Evolutionary conservation across 2,113 vertebrate genomes (phyloP), one percentile per base, ranked within the genome.

Genomic region (Colistium nudipinnis): DNA sequence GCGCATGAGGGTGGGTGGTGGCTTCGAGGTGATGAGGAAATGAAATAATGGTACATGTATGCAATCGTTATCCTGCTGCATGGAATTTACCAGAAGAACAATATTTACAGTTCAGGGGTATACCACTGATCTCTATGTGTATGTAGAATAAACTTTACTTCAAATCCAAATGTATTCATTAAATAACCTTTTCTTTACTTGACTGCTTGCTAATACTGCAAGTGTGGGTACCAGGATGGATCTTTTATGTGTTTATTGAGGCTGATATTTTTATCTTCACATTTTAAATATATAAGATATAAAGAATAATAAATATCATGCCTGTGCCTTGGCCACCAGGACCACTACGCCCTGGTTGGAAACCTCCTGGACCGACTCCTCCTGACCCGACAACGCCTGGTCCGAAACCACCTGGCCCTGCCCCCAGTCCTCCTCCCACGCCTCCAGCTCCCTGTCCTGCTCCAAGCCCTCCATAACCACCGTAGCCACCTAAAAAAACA

Each of bases 1-100:
- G 31, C 43, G 41, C 25, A 9, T 39, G 31, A 41, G 56, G 55
- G 24, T 66, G 62, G 13, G 31, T 57, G 13, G 31, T 57, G 75
- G 55, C 20, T 51, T 54, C 71, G 56, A 78, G 31, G 54, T 33
- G 77, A 71, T 71, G 49, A 81, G 78, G 78, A 86, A 83, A 84
- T 83, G 35, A 84, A 86, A 80, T 83, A 82, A 88, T 28, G 64
- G 61, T 68, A 53, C 35, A 83, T 80, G 14, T 16, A 66, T 81
- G 73, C 16, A 39, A 4, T 36, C 25, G 10, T 67, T 65, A 74
- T 82, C 78, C 53, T 69, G 55, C 39, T 68, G 27, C 49, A 31
- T 22, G 52, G 63, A 78, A 38, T 39, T 57, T 27, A 52, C 33
- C 30, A 43, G 13, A 70, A 61, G 48, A 84, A 85, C 45, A 87